Evolutionary conservation across 2,113 vertebrate species (phyloP), one percentile per base, ranked within the genome.

Genomic region (Urocolius indicus): DNA sequence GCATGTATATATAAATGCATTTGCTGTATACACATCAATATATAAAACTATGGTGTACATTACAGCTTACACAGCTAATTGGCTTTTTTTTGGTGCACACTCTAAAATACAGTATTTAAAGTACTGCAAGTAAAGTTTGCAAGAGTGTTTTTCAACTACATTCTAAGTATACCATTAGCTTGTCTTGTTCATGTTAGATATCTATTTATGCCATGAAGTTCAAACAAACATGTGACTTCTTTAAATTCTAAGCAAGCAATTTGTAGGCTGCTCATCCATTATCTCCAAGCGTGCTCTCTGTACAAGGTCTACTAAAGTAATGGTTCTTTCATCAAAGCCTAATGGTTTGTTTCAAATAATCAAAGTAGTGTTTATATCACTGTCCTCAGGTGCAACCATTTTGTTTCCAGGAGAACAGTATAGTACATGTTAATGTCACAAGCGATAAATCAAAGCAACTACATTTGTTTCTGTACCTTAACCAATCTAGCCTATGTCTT

Each of bases 331-430:
- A 97, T 97, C 97, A 98, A 97, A 98, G 96, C 96, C 97, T 98
- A 98, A 98, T 97, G 97, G 97, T 98, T 98, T 98, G 96, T 98
- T 98, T 98, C 97, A 98, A 98, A 98, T 98, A 97, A 98, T 98
- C 97, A 98, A 98, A 98, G 97, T 93, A 94, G 86, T 97, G 96
- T 98, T 98, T 98, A 97, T 97, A 98, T 97, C 97, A 97, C 92
- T 98, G 96, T 98, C 97, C 97, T 98, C 95, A 96, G 97, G 97
- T 98, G 97, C 97, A 98, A 97, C 97, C 96, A 98, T 97, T 98
- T 97, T 97, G 95, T 94, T 98, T 98, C 93, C 97, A 93, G 32
- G 95, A 97, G 97, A 98, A 95, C 82, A 18, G 82, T 74, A 97
- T 94, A 94, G 95, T 93, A 92, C 97, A 97, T 62, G 95, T 91